Percentiles rank a stretch among this genome's conserved stretches.
Conservation (phyloP, 2,888 invertebrate genomes). For the Campoletis raptor region DNA sequence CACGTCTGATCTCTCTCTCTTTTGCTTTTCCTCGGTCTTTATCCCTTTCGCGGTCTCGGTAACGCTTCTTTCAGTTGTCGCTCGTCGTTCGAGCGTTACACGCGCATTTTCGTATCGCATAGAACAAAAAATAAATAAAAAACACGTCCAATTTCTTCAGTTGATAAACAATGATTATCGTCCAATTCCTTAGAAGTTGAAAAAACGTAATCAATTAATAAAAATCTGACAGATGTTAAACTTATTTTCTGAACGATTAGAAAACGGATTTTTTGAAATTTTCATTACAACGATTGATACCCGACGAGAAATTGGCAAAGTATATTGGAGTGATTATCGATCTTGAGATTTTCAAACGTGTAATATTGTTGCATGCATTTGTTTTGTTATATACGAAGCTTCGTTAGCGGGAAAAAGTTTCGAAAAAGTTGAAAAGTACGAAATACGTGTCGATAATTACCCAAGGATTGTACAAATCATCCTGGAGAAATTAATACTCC, state of each 20-base stretch:
- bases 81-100: conserved; percentile 79
- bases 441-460: neutral
- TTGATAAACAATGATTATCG: neutral
- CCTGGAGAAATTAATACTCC: neutral
- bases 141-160: neutral
- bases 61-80: conserved; percentile 81
- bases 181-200: neutral
- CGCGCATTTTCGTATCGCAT: conserved; percentile 65
- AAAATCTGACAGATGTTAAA: neutral
- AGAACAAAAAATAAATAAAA: conserved; percentile 20
- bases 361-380: neutral
- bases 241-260: neutral
- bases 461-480: neutral
- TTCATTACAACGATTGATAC: neutral
- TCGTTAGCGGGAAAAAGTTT: neutral
- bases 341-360: neutral
- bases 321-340: neutral
- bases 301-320: neutral
- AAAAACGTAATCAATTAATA: neutral
- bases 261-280: neutral
- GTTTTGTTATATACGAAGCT: neutral
- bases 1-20: conserved; percentile 46
- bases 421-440: neutral
- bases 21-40: conserved; percentile 67
- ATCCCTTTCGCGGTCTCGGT: conserved; percentile 75